phyloP scores from a whole-genome alignment of 2,888 invertebrate species.

The Pollenia amentaria region DNA sequence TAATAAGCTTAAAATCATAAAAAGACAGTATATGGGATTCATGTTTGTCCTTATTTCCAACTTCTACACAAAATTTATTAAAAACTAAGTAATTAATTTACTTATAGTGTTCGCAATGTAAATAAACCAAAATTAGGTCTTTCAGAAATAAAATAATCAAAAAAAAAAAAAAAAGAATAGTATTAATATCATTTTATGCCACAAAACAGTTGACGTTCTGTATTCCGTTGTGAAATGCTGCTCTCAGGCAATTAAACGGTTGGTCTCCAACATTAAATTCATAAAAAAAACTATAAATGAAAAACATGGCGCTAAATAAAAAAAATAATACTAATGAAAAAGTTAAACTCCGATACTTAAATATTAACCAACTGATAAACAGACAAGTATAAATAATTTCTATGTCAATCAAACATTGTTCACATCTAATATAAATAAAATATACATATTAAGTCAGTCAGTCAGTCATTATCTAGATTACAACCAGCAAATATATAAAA shows the following conservation, averaged over 20 bases:
- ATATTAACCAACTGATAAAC: not conserved
- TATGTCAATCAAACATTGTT: conserved; percentile 69
- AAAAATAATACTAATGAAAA: not conserved
- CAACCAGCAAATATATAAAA: not conserved
- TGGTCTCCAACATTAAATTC: conserved; percentile 6
- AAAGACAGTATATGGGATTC: no score
- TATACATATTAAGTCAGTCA: not conserved
- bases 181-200: conserved; percentile 19
- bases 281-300: not conserved
- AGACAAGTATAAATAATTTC: conserved; percentile 60
- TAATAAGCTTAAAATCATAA: no score
- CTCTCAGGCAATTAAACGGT: conserved; percentile 33
- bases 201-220: not conserved
- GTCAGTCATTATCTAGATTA: conserved; percentile 51
- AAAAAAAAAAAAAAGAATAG: not conserved
- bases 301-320: conserved; percentile 50
- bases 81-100: not conserved
- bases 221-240: conserved; percentile 8
- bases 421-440: conserved; percentile 25
- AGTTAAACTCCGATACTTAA: not conserved
- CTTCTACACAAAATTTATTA: no score
- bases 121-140: not conserved
- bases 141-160: not conserved
- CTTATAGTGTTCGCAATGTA: not conserved
- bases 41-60: no score